Evolutionary conservation across 2,113 vertebrate species (phyloP).

Genomic region (Perca fluviatilis): DNA sequence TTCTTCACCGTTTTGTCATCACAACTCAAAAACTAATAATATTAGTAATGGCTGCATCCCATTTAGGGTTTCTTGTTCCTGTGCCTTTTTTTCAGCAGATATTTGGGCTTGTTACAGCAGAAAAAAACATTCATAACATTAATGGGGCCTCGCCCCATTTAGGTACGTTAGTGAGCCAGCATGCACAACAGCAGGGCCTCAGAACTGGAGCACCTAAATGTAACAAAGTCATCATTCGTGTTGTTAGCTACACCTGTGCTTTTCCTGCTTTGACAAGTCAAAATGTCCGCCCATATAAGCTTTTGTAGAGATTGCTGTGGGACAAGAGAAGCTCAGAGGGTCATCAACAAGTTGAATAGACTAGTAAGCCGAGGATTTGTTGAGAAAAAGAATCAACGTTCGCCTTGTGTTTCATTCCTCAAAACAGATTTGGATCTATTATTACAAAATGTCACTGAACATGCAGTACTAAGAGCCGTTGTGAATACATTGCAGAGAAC

Average conservation of each 20-base stretch:
- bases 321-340: background rate
- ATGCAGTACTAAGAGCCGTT: background rate
- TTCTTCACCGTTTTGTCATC: background rate
- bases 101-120: background rate
- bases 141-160: background rate
- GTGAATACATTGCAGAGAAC: background rate
- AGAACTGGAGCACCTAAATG: background rate
- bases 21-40: background rate
- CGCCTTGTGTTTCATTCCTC: conserved; percentile 9
- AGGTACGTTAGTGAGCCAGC: background rate
- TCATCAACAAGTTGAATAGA: background rate
- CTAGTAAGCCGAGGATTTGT: background rate
- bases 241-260: background rate
- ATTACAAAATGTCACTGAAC: background rate
- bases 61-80: background rate
- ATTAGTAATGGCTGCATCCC: background rate
- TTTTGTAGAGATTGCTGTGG: background rate
- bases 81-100: background rate
- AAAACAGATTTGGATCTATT: background rate
- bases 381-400: background rate
- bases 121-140: background rate
- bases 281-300: background rate
- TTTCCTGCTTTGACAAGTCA: background rate
- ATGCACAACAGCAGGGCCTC: background rate
- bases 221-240: background rate